phyloP scores from a whole-genome alignment of 2,797 vertebrate genomes.

The Pteronotus mesoamericanus region DNA sequence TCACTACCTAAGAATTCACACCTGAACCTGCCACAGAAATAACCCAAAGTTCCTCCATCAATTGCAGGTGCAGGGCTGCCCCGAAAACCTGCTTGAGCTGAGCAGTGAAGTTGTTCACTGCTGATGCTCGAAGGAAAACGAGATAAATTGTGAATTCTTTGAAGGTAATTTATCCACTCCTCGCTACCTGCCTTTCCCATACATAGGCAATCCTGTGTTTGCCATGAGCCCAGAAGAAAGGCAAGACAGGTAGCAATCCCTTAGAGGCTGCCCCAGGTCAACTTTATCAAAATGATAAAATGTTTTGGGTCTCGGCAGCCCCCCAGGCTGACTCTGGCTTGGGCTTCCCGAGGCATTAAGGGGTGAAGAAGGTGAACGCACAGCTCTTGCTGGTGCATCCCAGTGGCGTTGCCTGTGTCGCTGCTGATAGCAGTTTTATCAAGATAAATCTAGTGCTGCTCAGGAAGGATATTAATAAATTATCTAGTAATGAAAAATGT shows the following conservation, averaged over 20 bases:
- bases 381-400: conserved; percentile 44
- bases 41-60: neutral
- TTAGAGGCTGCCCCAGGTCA: conserved; percentile 42
- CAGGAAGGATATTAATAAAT: conserved; percentile 90
- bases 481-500: conserved; percentile 89
- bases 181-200: neutral
- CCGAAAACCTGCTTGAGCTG: neutral
- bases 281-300: conserved; percentile 72
- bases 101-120: conserved; percentile 45
- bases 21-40: neutral
- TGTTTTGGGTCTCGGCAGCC: conserved; percentile 20
- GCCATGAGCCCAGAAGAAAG: neutral
- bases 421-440: conserved; percentile 83
- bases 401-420: conserved; percentile 69
- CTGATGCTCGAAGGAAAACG: conserved; percentile 4
- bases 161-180: conserved; percentile 32
- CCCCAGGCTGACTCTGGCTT: conserved; percentile 55
- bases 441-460: conserved; percentile 86
- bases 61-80: neutral
- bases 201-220: neutral
- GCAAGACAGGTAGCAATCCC: neutral
- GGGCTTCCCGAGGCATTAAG: conserved; percentile 68
- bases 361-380: conserved; percentile 74
- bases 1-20: neutral
- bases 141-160: conserved; percentile 60